Evolutionary conservation across 2,888 invertebrate genomes (phyloP).

Genomic region (Operophtera brumata): DNA sequence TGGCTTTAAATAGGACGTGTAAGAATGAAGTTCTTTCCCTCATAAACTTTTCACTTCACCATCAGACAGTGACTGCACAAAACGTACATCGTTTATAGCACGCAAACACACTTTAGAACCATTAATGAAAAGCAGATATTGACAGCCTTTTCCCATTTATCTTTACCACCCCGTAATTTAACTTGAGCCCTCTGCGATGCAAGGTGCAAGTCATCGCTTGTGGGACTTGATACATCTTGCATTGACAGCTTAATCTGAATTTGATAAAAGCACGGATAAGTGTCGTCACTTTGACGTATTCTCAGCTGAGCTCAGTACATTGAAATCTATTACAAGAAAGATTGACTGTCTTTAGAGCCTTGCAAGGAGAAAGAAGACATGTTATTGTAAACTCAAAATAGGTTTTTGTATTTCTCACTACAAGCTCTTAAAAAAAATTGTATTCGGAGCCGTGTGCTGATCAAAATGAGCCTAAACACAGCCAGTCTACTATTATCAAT

Average conservation of each 20-base stretch:
- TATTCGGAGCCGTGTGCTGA: too few relatives aligned
- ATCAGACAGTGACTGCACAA: conserved; percentile 47
- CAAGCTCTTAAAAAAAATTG: too few relatives aligned
- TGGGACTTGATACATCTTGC: conserved; percentile 54
- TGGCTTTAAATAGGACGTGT: background rate
- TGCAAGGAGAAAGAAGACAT: too few relatives aligned
- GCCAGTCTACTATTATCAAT: too few relatives aligned
- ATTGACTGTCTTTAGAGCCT: too few relatives aligned
- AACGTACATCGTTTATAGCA: conserved; percentile 51
- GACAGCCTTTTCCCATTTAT: conserved; percentile 68
- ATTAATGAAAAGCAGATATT: conserved; percentile 71
- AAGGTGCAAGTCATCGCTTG: conserved; percentile 54
- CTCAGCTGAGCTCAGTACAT: too few relatives aligned
- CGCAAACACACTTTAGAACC: conserved; percentile 60
- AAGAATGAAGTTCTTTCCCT: conserved; percentile 12
- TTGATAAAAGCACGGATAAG: background rate
- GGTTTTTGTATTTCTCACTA: too few relatives aligned
- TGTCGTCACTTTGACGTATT: background rate
- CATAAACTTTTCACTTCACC: conserved; percentile 36
- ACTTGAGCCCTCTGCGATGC: conserved; percentile 56
- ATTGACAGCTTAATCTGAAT: conserved; percentile 60
- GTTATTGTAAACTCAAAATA: too few relatives aligned
- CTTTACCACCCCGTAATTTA: conserved; percentile 67
- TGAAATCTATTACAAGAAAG: too few relatives aligned
- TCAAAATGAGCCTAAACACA: too few relatives aligned